Percentiles rank a stretch among this genome's conserved stretches.
Conservation (phyloP, 2,113 vertebrate genomes). For the Cynopterus brachyotis region DNA sequence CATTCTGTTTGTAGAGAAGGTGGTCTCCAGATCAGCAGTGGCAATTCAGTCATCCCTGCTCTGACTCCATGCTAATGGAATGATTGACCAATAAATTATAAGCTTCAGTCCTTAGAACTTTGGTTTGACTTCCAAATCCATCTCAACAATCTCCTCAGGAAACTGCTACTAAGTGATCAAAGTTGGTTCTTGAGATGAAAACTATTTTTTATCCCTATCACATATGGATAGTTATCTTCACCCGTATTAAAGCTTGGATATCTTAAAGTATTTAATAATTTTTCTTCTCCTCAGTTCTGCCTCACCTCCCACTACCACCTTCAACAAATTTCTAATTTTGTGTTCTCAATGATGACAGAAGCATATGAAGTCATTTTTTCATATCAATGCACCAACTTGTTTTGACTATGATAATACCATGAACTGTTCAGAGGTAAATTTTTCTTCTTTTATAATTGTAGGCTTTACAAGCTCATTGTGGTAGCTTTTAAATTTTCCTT, state of each 20-base stretch:
- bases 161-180: not conserved
- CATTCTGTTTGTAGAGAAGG: not conserved
- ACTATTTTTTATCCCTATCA: not conserved
- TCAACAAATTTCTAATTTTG: not conserved
- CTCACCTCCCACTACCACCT: fast-evolving
- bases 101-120: not conserved
- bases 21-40: not conserved
- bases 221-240: not conserved
- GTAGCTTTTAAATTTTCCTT: not conserved
- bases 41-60: fast-evolving
- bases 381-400: fast-evolving
- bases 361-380: not conserved
- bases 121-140: not conserved
- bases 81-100: not conserved
- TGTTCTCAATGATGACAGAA: not conserved
- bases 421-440: not conserved
- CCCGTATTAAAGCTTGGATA: not conserved
- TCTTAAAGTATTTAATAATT: not conserved
- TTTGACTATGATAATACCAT: not conserved
- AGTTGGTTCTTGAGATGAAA: not conserved
- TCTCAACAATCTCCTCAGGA: not conserved
- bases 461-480: not conserved
- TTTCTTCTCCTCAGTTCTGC: not conserved
- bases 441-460: not conserved
- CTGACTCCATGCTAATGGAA: not conserved